These are phyloP conservation scores for Nycticebus coucang DNA, from an alignment of 2,113 vertebrate species.

Conservation along the genomic window DNA sequence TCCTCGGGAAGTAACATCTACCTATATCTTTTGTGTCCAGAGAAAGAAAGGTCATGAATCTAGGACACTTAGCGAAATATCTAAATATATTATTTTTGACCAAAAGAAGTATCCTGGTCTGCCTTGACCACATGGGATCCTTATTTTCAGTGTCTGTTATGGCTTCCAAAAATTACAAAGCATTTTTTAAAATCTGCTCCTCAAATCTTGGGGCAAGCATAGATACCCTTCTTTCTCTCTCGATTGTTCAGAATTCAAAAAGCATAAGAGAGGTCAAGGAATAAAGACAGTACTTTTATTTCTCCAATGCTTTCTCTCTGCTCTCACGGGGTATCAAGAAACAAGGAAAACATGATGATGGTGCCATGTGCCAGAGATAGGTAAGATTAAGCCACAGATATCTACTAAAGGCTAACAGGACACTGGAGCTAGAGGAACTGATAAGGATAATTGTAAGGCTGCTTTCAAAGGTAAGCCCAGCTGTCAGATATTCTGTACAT, in stretches of 20 bases:
- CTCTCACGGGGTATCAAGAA: neutral
- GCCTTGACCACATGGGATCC: neutral
- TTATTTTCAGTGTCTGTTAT: neutral
- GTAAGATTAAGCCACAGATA: neutral
- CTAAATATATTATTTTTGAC: neutral
- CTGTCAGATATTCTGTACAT: neutral
- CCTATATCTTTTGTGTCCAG: neutral
- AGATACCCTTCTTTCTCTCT: neutral
- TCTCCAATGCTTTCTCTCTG: neutral
- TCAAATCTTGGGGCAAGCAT: neutral
- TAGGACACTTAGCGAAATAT: neutral
- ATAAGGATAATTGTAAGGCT: too few species aligned
- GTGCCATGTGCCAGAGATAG: neutral
- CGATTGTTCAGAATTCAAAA: constrained; percentile 16
- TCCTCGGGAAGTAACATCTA: neutral
- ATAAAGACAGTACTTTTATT: constrained; percentile 21
- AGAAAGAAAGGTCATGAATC: neutral
- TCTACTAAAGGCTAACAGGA: neutral
- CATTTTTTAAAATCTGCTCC: neutral
- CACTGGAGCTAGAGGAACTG: neutral
- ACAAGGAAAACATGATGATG: neutral
- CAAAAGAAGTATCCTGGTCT: neutral
- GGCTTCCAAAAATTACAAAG: neutral
- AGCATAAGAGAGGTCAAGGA: constrained; percentile 17
- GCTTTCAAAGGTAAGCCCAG: neutral